These are phyloP conservation scores for Ligdia adustata DNA, from an alignment of 2,888 invertebrate species.

Conservation along the genomic window DNA sequence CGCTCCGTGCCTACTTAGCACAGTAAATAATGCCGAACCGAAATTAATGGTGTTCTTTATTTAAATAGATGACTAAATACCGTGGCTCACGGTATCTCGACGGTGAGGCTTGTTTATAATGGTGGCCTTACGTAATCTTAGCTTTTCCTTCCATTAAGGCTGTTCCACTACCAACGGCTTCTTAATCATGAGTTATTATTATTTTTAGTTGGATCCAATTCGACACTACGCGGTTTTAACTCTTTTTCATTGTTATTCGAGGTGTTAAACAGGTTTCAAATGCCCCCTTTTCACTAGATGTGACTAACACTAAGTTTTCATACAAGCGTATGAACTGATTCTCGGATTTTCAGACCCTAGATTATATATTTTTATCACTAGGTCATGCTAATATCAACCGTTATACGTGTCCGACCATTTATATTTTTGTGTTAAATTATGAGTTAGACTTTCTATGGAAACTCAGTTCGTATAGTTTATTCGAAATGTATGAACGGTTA, in stretches of 20 bases:
- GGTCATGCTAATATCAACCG: too few species aligned
- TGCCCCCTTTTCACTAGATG: too few species aligned
- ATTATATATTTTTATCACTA: too few species aligned
- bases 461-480: too few species aligned
- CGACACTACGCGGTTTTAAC: slow-evolving; percentile 25
- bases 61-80: slow-evolving; percentile 83
- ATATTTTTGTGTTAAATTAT: too few species aligned
- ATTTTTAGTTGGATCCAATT: slow-evolving; percentile 1
- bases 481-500: too few species aligned
- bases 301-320: too few species aligned
- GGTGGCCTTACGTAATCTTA: slow-evolving; percentile 70
- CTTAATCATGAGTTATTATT: slow-evolving; percentile 34
- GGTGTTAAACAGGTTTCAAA: slow-evolving; percentile 4
- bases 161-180: slow-evolving; percentile 46
- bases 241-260: slow-evolving; percentile 8
- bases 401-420: too few species aligned
- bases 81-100: slow-evolving; percentile 72
- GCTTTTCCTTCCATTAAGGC: slow-evolving; percentile 67
- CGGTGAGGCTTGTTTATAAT: slow-evolving; percentile 69
- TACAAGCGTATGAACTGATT: too few species aligned
- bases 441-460: too few species aligned
- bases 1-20: slow-evolving; percentile 80
- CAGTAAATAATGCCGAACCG: slow-evolving; percentile 77
- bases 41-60: slow-evolving; percentile 79
- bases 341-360: too few species aligned